Conservation (phyloP, 2,113 vertebrate species). For the Dicaeum eximium region DNA sequence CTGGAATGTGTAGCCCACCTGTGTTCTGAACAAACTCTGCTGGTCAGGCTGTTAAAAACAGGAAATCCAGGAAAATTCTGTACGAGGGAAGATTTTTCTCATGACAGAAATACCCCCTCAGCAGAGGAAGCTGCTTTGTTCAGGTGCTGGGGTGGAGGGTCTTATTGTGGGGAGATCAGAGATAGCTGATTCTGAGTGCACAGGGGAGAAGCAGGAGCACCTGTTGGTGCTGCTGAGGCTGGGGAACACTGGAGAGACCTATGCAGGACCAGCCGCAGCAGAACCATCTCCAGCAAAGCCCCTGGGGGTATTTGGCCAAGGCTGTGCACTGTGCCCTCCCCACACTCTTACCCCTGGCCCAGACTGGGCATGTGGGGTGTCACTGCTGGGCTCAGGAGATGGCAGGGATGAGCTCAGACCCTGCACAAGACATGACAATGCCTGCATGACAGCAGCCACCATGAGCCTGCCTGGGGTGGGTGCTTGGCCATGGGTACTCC, state of each 20-base stretch:
- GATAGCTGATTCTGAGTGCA: not conserved
- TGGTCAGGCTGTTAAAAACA: not conserved
- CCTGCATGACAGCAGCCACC: not conserved
- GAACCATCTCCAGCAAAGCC: not conserved
- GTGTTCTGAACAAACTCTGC: not conserved
- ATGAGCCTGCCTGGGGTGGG: rapidly evolving
- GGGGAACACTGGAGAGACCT: not conserved
- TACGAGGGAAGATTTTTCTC: rapidly evolving
- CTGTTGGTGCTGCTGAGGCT: not conserved
- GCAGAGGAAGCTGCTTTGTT: not conserved
- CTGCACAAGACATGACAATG: not conserved
- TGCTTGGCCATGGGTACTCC: rapidly evolving
- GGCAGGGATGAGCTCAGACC: not conserved
- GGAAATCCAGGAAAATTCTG: not conserved
- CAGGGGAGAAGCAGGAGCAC: not conserved
- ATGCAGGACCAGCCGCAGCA: not conserved
- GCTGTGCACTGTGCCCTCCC: not conserved
- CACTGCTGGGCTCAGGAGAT: rapidly evolving
- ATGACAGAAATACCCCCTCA: not conserved
- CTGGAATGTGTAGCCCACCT: not conserved
- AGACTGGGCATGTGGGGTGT: not conserved
- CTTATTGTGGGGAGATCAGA: not conserved
- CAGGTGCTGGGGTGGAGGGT: not conserved
- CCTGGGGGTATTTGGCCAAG: not conserved
- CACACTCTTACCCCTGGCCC: not conserved